Base-by-base conservation (phyloP, 2,797 vertebrate species). In the Neosalanx taihuensis region DNA sequence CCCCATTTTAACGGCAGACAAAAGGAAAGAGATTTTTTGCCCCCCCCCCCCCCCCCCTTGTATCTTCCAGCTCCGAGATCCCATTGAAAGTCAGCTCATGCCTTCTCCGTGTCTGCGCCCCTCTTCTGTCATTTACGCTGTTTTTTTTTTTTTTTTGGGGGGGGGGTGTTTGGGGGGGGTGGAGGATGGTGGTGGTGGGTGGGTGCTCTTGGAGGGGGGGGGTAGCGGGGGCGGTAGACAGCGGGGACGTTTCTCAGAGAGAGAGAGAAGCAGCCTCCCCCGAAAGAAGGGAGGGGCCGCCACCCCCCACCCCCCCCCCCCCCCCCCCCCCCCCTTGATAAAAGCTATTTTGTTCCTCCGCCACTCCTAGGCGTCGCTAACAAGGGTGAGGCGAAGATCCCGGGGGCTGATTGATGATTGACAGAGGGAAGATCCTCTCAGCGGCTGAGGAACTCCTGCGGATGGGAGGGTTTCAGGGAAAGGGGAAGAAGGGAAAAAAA, bases 1-100 rank as follows among this genome's bases (percentile, higher is more conserved):
- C 13, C 84, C 89, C 79, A 91, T 90, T 91, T 89, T 85, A 91
- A 89, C 86, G 65, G 83, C 89, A 91, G 86, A 92, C 91, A 93
- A 91, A 90, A 90, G 87, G 83, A 79, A 85, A 87, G 60, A 89
- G 83, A 89, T 90, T 89, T 91, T 81, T 87, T 81, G n/a, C n/a
- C n/a, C n/a, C n/a, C n/a, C n/a, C n/a, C n/a, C n/a, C n/a, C n/a
- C n/a, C n/a, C n/a, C 80, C 84, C 81, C 86, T 89, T 80, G 85
- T 86, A 87, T 81, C 81, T 87, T 85, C n/a, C 79, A 81, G 67
- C 82, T 20, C 35, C 82, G 88, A 76, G 90, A 87, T 86, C 82
- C 87, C 73, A 87, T 86, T 88, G 84, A 91, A 90, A 90, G 90
- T 90, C 84, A 83, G 77, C 77, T 86, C 86, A 84, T 88, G 84